Conservation (phyloP, 2,797 vertebrate genomes). For the Myotis myotis region DNA sequence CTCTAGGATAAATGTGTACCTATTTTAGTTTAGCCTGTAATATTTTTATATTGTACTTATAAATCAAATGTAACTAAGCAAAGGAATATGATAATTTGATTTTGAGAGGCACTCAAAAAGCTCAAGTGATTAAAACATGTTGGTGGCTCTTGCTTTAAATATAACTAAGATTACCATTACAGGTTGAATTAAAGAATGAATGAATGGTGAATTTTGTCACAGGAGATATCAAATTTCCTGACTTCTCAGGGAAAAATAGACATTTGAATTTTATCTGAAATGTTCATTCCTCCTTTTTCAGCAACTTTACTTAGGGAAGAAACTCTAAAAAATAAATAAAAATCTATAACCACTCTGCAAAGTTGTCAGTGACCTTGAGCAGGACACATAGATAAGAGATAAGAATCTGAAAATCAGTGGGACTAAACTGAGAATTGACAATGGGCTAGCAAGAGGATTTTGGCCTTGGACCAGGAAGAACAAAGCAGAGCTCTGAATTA, state of each 20-base stretch:
- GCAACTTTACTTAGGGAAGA: background rate
- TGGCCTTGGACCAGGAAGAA: background rate
- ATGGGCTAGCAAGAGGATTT: background rate
- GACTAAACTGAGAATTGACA: conserved; percentile 48
- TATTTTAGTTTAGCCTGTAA: background rate
- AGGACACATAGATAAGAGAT: conserved; percentile 28
- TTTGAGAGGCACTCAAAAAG: background rate
- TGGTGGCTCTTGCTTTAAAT: background rate
- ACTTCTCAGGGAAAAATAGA: conserved; percentile 13
- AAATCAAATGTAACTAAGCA: background rate
- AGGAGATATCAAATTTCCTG: background rate
- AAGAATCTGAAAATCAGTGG: conserved; percentile 48
- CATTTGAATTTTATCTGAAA: conserved; percentile 13
- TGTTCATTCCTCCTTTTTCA: background rate
- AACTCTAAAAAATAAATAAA: conserved; percentile 1
- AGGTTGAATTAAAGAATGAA: background rate
- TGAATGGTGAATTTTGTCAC: background rate
- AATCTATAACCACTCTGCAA: conserved; percentile 50
- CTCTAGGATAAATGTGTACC: background rate
- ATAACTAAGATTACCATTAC: background rate
- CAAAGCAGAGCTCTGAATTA: background rate
- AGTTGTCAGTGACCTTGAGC: conserved; percentile 45
- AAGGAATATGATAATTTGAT: background rate
- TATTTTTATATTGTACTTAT: background rate
- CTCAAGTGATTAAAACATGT: background rate